Base-by-base conservation (phyloP, 2,113 vertebrate genomes). In the Pterocles gutturalis region DNA sequence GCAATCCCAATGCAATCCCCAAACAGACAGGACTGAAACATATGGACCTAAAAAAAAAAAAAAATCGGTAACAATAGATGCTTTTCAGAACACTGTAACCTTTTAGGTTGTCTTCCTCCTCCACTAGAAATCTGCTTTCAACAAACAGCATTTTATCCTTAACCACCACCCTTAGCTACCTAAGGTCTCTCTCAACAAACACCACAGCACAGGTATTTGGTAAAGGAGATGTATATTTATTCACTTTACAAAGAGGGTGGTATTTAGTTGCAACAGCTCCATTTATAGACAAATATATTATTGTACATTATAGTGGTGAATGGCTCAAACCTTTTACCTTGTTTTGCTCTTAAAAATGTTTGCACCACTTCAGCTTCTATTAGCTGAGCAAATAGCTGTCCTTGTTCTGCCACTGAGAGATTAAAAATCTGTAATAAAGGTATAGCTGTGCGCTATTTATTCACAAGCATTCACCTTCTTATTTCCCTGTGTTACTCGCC, bases 211-310 rank as follows among this genome's bases (percentile, higher is more conserved):
- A 98, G 96, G 53, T 87, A 82, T 89, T 79, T 95, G 92, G 93
- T 98, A 98, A 98, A 98, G 98, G 97, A 97, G 98, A 98, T 97
- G 98, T 98, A 81, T 95, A 98, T 98, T 98, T 99, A 99, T 98
- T 99, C 98, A 98, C 98, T 98, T 98, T 99, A 99, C 98, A 99
- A 98, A 98, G 98, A 98, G 96, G 97, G 97, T 94, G 96, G 97
- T 98, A 98, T 98, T 97, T 98, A 98, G 97, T 97, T 96, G 97
- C 97, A 98, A 98, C 97, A 98, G 97, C 92, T 98, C 96, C 96
- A 97, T 98, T 98, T 98, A 98, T 98, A 98, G 98, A 98, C 98
- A 98, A 98, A 98, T 97, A 97, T 97, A 98, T 97, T 98, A 98
- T 98, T 98, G 97, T 98, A 98, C 98, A 98, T 97, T 93, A 96